Percentiles rank a stretch among this genome's conserved stretches.
Evolutionary conservation across 2,797 vertebrate genomes (phyloP).

Genomic region (Lates japonicus): DNA sequence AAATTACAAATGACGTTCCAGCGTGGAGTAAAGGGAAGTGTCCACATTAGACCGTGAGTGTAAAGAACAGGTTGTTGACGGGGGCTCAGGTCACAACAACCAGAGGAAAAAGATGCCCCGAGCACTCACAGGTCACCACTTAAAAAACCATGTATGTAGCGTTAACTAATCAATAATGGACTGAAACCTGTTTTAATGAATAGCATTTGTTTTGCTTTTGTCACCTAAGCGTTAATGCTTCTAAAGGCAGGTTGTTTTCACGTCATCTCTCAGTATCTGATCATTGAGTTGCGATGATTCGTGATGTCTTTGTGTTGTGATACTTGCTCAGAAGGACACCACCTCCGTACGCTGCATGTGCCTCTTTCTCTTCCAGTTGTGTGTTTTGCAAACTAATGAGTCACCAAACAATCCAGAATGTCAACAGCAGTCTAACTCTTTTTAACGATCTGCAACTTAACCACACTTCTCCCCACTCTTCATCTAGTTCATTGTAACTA

Average conservation of each 20-base stretch:
- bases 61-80: neutral
- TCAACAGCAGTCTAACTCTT: conserved; percentile 59
- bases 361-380: conserved; percentile 41
- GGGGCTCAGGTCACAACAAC: neutral
- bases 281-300: conserved; percentile 11
- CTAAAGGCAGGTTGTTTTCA: neutral
- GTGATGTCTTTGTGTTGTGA: conserved; percentile 44
- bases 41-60: neutral
- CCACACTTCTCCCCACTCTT: conserved; percentile 46
- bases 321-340: conserved; percentile 42
- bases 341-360: conserved; percentile 34
- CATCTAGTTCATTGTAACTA: conserved; percentile 61
- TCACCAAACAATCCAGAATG: conserved; percentile 63
- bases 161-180: neutral
- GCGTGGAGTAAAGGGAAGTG: neutral
- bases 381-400: conserved; percentile 65
- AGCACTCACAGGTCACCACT: neutral
- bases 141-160: conserved; percentile 1
- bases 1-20: no score
- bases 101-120: neutral
- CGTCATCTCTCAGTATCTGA: conserved; percentile 27
- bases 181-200: neutral
- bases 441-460: conserved; percentile 57
- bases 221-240: neutral
- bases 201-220: neutral